These are phyloP conservation scores for Epinotia ramella DNA, from an alignment of 2,888 invertebrate species.

Conservation along the genomic window DNA sequence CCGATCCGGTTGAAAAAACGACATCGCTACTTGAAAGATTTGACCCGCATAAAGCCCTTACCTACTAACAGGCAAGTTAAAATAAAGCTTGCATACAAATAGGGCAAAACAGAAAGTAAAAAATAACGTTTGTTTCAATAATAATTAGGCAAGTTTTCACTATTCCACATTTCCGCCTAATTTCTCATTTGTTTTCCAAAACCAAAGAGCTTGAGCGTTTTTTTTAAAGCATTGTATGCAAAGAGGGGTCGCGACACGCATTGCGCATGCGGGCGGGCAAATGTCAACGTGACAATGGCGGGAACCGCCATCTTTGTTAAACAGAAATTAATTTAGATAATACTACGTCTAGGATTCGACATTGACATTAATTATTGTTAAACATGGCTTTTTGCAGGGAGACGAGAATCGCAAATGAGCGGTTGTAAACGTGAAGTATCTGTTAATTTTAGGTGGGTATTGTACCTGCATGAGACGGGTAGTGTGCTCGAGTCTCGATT, in stretches of 20 bases:
- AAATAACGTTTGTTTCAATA: background rate
- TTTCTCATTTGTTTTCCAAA: conserved; percentile 45
- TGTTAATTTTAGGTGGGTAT: background rate
- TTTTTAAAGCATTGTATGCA: conserved; percentile 78
- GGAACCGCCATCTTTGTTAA: conserved; percentile 46
- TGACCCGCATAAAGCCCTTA: too few species aligned
- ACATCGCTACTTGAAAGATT: too few species aligned
- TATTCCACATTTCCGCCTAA: conserved; percentile 39
- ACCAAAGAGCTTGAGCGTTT: conserved; percentile 49
- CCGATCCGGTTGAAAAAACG: too few species aligned
- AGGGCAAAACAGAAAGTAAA: background rate
- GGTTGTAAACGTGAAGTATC: background rate
- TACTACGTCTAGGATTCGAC: conserved; percentile 33
- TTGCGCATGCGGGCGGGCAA: conserved; percentile 79
- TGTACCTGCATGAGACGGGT: background rate
- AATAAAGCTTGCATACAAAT: background rate
- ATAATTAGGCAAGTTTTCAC: conserved; percentile 27
- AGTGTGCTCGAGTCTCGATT: too few species aligned
- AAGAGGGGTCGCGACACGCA: conserved; percentile 74
- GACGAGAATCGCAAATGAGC: conserved; percentile 1
- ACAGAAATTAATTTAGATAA: conserved; percentile 45
- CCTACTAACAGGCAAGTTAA: too few species aligned
- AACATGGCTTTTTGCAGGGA: conserved; percentile 1
- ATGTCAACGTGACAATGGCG: conserved; percentile 73
- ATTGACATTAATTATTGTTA: conserved; percentile 39